Evolutionary conservation across 2,113 vertebrate species (phyloP).

Genomic region (Myotis davidii): DNA sequence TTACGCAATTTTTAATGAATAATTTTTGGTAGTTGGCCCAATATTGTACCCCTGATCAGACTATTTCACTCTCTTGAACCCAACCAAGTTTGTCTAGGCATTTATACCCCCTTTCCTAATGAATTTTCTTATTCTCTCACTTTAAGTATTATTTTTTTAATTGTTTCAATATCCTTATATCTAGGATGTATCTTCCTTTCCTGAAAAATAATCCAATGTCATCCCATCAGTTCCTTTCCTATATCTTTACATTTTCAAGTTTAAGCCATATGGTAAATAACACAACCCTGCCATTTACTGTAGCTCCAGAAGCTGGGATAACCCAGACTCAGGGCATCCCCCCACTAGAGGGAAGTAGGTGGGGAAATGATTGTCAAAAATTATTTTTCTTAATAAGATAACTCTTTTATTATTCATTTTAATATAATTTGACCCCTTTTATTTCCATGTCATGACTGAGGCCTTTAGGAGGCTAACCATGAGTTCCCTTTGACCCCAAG

Average conservation of each 20-base stretch:
- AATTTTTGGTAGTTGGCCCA: neutral
- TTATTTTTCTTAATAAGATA: neutral
- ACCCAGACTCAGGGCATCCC: neutral
- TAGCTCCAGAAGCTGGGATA: neutral
- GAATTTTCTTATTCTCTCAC: neutral
- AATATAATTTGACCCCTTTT: neutral
- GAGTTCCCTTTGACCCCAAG: neutral
- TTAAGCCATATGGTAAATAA: neutral
- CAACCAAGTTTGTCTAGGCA: neutral
- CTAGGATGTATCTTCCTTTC: neutral
- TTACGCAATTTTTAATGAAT: neutral
- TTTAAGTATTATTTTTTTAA: neutral
- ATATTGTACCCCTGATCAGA: neutral
- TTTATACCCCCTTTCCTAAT: neutral
- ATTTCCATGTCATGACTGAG: neutral
- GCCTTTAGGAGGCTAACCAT: neutral
- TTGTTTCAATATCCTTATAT: neutral
- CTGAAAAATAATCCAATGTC: neutral
- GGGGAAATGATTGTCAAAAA: neutral
- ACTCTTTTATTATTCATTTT: neutral
- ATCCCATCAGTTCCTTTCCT: neutral
- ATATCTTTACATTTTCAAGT: neutral
- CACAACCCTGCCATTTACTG: neutral
- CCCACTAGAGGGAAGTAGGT: too few species aligned
- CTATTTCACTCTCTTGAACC: neutral